Evolutionary conservation across 2,113 vertebrate species (phyloP).

Genomic region (Oenanthe oenanthe): DNA sequence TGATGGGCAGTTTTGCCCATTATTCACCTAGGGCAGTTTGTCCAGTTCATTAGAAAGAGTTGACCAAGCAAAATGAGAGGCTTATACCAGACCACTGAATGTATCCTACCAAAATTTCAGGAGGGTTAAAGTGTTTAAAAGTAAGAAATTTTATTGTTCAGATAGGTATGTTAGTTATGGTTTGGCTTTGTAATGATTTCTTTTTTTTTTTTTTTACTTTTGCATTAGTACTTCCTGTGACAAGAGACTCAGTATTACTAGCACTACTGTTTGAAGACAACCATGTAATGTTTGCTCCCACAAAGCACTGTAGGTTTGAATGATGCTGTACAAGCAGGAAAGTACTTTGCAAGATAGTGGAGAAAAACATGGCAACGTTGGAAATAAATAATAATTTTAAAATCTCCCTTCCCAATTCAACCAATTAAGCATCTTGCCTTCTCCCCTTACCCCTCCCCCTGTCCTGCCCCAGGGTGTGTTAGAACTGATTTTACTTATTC

Average conservation of each 20-base stretch:
- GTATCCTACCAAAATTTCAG: neutral
- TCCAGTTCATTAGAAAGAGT: neutral
- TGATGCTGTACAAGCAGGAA: neutral
- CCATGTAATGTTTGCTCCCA: neutral
- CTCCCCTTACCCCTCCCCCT: neutral
- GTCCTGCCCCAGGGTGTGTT: rapidly evolving
- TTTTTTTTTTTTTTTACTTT: neutral
- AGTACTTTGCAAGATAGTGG: neutral
- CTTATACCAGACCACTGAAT: neutral
- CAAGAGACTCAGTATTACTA: neutral
- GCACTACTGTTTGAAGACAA: neutral
- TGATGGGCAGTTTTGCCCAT: neutral
- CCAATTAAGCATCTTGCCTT: neutral
- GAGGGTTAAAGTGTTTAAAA: neutral
- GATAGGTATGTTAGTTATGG: neutral
- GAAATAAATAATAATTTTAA: neutral
- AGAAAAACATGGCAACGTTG: neutral
- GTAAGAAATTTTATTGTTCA: neutral
- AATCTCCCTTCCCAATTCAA: neutral
- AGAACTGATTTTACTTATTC: neutral
- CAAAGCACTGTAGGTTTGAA: neutral
- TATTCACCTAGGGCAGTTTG: neutral
- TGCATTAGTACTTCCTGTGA: neutral
- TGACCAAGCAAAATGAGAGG: neutral
- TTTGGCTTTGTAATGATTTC: neutral